Base-by-base conservation (phyloP, 1,140 invertebrate genomes). In the Temnothorax nylanderi region DNA sequence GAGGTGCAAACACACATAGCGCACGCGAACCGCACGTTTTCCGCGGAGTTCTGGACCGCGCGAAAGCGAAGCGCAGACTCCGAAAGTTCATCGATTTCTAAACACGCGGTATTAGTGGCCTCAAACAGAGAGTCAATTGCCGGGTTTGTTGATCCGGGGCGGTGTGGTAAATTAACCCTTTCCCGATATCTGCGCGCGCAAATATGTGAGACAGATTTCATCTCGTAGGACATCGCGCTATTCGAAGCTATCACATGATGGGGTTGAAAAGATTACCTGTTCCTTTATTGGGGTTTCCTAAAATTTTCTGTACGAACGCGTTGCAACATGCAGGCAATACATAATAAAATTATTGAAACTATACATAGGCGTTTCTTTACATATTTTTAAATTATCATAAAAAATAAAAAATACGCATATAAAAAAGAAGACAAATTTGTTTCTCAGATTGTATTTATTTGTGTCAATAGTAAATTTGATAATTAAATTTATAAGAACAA, bases 1-100 rank as follows among this genome's bases (percentile, higher is more conserved):
- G 72, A 90, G 86, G 84, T 56, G 74, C 87, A 87, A 90, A 90
- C 62, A 41, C 13, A 69, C 41, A 26, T 34, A 88, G 78, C 34
- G 21, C 78, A 74, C 77, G 77, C 76, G 51, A 89, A 87, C 64
- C 72, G 49, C 87, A 47, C 21, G 65, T 81, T 81, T 80, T 86
- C 62, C 49, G 37, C 67, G 58, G 16, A 49, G 64, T 51, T 86
- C 41, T 58, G 69, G 47, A 85, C 72, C 51, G 32, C 26, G 18
- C 47, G 60, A 60, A 26, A 26, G 21, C 41, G 65, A 47, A 47
- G n/a, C 65, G 49, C 32, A 11, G 71, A 1, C 18, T 21, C 18
- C 60, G 54, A 64, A 78, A 74, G 64, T 88, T 77, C 54, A 69
- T 88, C 56, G 74, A 88, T 86, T 85, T 86, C 75, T 71, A 75